Conservation (phyloP, 2,888 invertebrate species). For the Sphecodes monilicornis region DNA sequence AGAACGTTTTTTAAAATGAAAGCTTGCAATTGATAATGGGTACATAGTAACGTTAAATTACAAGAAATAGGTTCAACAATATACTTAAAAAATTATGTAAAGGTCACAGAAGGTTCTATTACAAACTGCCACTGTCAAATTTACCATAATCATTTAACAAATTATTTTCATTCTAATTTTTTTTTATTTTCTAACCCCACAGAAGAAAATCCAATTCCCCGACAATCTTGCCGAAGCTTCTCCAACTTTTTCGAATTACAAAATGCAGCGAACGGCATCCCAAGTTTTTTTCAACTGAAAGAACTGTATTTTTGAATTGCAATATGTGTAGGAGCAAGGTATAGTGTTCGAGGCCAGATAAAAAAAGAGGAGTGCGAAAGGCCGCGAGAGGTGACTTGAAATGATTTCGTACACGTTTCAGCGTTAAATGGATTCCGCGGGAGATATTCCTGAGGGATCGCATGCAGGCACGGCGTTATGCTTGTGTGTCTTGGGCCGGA, state of each 20-base stretch:
- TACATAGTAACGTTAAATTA: too few relatives aligned
- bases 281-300: neutral
- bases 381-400: constrained; percentile 55
- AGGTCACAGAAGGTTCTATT: too few relatives aligned
- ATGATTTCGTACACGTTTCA: constrained; percentile 66
- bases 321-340: neutral
- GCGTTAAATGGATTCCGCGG: constrained; percentile 70
- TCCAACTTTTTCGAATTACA: neutral
- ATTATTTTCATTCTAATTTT: too few relatives aligned
- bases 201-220: too few relatives aligned
- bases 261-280: neutral
- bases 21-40: too few relatives aligned
- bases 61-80: too few relatives aligned
- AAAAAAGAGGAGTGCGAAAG: constrained; percentile 17
- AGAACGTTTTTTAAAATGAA: too few relatives aligned
- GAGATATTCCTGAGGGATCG: constrained; percentile 69
- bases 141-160: too few relatives aligned
- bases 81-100: too few relatives aligned
- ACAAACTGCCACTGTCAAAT: too few relatives aligned
- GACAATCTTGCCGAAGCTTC: too few relatives aligned
- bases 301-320: neutral
- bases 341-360: neutral
- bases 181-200: too few relatives aligned
- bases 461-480: constrained; percentile 64
- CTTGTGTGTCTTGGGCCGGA: constrained; percentile 72